Evolutionary conservation across 1,140 invertebrate species (phyloP), one percentile per base, ranked within the genome.

Genomic region (Melanaphis sacchari): DNA sequence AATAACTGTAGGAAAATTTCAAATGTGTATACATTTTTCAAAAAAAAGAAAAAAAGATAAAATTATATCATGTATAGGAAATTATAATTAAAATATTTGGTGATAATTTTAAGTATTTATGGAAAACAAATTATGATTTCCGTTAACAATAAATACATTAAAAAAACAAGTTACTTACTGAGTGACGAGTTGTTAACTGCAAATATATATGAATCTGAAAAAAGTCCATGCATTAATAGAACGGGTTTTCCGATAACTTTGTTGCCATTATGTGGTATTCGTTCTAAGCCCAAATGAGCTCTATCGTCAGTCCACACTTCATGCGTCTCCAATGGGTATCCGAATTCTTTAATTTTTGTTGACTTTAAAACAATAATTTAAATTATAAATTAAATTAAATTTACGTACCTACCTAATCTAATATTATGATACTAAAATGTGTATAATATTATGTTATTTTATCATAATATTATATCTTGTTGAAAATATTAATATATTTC

Each of bases 171-270:
- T 76, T 76, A 93, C 88, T 91, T 81, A 94, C 94, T 46, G 21
- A 94, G 59, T 41, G 94, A 94, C 26, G 90, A 89, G 26, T 93
- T 81, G n/a, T 93, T 90, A 0, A 85, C 84, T 81, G 85, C 95
- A 96, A 96, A 98, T 95, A 97, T 97, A 0, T 96, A 96, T 4
- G 97, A 97, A 94, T 97, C 97, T 4, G 96, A 96, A 0, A 98
- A 95, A 15, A 98, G 95, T 1, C 98, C 98, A 95, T 98, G 98
- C 94, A 98, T 97, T 1, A 98, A 94, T 18, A 97, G 95, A 15
- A 97, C 96, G 15, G 96, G 96, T 94, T 26, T 90, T 6, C 90
- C 43, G 94, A 94, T 38, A 94, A 94, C 94, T 94, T 95, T 59
- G 93, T 93, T 43, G 9, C 76, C n/a, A 90, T 82, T 89, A 90